Evolutionary conservation across 1,140 invertebrate species (phyloP).

Genomic region (Drosophila chauvacae): DNA sequence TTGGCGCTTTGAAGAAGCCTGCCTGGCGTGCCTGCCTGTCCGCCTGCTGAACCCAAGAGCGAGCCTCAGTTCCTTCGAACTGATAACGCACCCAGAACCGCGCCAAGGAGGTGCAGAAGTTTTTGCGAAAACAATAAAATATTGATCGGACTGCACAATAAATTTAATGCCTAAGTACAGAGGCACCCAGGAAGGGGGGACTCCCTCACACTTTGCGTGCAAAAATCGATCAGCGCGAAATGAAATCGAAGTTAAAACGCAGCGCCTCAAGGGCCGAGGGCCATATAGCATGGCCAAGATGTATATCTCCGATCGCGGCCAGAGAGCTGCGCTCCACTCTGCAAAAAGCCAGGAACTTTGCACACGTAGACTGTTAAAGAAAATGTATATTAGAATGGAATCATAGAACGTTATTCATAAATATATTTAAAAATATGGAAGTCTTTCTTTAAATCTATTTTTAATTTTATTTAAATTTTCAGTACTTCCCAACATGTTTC

Average conservation of each 20-base stretch:
- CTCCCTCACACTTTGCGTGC: slow-evolving; percentile 82
- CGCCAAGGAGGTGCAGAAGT: slow-evolving; percentile 70
- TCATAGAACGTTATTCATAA: too few relatives aligned
- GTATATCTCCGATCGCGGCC: slow-evolving; percentile 29
- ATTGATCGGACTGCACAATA: slow-evolving; percentile 69
- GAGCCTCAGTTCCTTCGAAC: slow-evolving; percentile 11
- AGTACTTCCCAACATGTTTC: too few relatives aligned
- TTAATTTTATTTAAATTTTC: too few relatives aligned
- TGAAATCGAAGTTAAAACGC: slow-evolving; percentile 80
- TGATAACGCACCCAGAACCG: slow-evolving; percentile 71
- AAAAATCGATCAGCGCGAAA: slow-evolving; percentile 81
- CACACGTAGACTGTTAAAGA: too few relatives aligned
- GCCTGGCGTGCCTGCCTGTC: slow-evolving; percentile 35
- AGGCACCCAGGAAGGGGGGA: slow-evolving; percentile 36
- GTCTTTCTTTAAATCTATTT: too few relatives aligned
- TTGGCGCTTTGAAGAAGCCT: slow-evolving; percentile 68
- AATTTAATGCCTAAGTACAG: slow-evolving; percentile 78
- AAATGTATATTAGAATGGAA: too few relatives aligned
- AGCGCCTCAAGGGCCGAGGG: slow-evolving; percentile 54
- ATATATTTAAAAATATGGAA: too few relatives aligned
- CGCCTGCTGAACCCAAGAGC: background rate
- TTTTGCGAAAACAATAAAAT: slow-evolving; percentile 74
- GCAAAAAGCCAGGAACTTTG: background rate
- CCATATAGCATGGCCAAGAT: slow-evolving; percentile 57
- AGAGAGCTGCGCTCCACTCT: slow-evolving; percentile 5